Base-by-base conservation (phyloP, 2,888 invertebrate genomes). In the Camptogramma bilineatum region DNA sequence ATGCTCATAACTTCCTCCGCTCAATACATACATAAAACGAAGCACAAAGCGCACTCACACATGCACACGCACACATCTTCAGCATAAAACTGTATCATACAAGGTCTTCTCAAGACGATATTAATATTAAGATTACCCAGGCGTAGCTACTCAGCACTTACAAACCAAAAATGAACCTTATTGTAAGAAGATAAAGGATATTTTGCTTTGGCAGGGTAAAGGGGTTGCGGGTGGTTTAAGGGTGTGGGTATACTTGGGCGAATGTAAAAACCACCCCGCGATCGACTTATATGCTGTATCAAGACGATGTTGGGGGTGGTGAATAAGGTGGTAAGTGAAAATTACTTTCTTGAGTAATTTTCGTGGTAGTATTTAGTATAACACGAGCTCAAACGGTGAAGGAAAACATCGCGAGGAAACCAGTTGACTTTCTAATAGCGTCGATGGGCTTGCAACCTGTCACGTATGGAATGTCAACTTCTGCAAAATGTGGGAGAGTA, bases 261-360 rank as follows among this genome's bases (percentile, higher is more conserved):
- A 91, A 88, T 91, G 92, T 88, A 91, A 92, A 89, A 90, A 90
- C 90, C 91, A 90, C 93, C 92, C 87, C 89, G 88, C 90, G 90
- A 92, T 92, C 92, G 91, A 92, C 92, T 92, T 92, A 91, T 92
- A 90, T 89, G 90, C 86, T 91, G 90, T 91, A 90, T 91, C 90
- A 92, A 92, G 91, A 91, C 90, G 85, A 75, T 76, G 62, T 64
- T 77, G 80, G 39, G 64, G 68, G 70, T 62, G 42, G 24, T 64
- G 70, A 18, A 77, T 59, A 73, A 56, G 44, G 78, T 10, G 31
- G 84, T 73, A 79, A 51, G 28, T 76, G 75, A 54, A 54, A 65
- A 70, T 64, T 66, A 28, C 28, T 58, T 68, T 66, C 62, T 48
- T 53, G 51, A 17, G 42, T 34, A 1, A 5, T 34, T 64, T 62